Evolutionary conservation across 2,888 invertebrate species (phyloP), one percentile per base, ranked within the genome.

Genomic region (Noctua comes): DNA sequence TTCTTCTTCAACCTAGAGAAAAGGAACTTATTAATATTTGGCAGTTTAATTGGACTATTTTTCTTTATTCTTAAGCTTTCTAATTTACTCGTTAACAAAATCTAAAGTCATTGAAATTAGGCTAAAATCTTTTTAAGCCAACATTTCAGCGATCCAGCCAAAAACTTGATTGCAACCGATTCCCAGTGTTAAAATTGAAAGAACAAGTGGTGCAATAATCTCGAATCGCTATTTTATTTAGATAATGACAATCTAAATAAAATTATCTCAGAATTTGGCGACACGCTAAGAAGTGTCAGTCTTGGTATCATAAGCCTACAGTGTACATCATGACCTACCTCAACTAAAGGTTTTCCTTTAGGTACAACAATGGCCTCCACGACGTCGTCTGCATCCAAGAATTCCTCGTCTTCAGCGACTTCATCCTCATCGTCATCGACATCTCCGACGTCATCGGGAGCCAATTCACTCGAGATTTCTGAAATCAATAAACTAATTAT

Each of bases 301-400:
- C 3, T 24, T 48, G n/a, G 2, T 31, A 54, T 16, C 21, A 59
- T 43, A 24, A 43, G 31, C 5, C 1, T 13, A 59, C 18, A 48
- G 13, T 21, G 21, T 36, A n/a, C 3, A 54, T 21, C 2, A 8
- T 43, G 31, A 70, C n/a, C 73, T 91, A 97, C 97, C 95, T 97
- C 97, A 80, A 94, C 93, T 85, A 97, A 97, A 66, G 97, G 97
- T 90, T 94, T 94, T 64, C 96, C 95, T 10, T 94, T 90, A 0
- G 94, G 94, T 3, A 92, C 94, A 18, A 94, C 94, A 77, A 96
- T 94, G 5, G 93, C 92, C 6, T 94, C 95, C 16, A 93, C 93
- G 40, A 92, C 86, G 18, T 95, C 95, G 40, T 96, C 96, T 0
- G 92, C 92, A 86, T 94, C 93, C 57, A 94, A 69, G 74, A 92